A percentile compares a stretch with the other conserved stretches of the same genome.
Conservation (phyloP, 64 coral and sea anemone species). For the Actinia tenebrosa region DNA sequence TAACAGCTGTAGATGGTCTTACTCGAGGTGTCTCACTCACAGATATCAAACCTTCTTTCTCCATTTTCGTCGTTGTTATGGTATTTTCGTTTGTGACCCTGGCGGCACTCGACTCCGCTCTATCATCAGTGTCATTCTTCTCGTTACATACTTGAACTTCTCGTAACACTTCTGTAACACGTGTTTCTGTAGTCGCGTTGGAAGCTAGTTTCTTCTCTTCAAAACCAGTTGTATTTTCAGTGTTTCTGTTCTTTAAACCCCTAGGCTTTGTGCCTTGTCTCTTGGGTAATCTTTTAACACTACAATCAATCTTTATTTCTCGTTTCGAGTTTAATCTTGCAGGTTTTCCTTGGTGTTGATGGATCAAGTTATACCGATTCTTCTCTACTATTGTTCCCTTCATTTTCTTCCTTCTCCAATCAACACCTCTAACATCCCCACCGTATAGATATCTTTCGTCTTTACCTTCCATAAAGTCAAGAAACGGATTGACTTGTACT, state of each 20-base stretch:
- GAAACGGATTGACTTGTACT: constrained; percentile 91
- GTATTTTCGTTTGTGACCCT: not conserved
- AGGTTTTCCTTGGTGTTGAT: not conserved
- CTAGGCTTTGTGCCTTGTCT: not conserved
- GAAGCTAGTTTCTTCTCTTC: not conserved
- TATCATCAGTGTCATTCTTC: not conserved
- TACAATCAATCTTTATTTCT: not conserved
- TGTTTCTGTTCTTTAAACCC: not conserved
- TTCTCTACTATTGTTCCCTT: not conserved
- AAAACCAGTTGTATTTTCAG: not conserved
- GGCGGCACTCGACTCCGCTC: not conserved
- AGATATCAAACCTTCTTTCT: not conserved
- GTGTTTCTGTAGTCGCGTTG: not conserved
- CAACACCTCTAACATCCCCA: constrained; percentile 23
- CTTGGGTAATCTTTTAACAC: not conserved
- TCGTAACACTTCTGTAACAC: not conserved
- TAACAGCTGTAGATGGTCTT: not conserved
- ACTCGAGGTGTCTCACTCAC: not conserved
- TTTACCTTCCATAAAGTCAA: constrained; percentile 49
- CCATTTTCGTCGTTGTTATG: not conserved
- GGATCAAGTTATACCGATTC: not conserved
- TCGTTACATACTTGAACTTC: not conserved
- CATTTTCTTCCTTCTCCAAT: not conserved
- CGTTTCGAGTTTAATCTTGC: not conserved
- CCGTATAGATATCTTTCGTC: not conserved